Conservation (phyloP, 1,140 invertebrate genomes). For the Drusus annulatus region DNA sequence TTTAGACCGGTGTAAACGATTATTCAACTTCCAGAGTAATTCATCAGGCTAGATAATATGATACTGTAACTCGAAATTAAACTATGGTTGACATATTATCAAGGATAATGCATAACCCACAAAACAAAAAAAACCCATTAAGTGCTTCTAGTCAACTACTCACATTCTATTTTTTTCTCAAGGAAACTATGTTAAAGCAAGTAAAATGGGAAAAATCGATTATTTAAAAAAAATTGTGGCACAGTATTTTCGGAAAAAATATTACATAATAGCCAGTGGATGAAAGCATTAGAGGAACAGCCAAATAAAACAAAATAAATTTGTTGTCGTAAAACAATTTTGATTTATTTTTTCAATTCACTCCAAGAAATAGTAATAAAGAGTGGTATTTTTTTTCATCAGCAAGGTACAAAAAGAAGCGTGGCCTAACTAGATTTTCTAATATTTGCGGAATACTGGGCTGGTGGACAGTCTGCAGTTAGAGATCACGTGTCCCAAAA, state of each 20-base stretch:
- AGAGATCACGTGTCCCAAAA: slow-evolving; percentile 26
- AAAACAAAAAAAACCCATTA: no score
- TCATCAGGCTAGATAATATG: no score
- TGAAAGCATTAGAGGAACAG: slow-evolving; percentile 35
- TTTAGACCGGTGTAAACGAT: no score
- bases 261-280: neutral
- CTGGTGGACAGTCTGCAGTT: neutral
- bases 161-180: no score
- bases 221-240: no score
- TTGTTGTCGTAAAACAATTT: slow-evolving; percentile 57
- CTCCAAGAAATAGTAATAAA: neutral
- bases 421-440: slow-evolving; percentile 11
- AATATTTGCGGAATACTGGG: slow-evolving; percentile 4
- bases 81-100: no score
- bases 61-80: no score
- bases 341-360: slow-evolving; percentile 50
- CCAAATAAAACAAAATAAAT: slow-evolving; percentile 43
- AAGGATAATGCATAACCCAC: no score
- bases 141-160: no score
- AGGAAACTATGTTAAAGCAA: no score
- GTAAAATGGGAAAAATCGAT: no score
- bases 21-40: no score
- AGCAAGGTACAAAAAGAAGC: slow-evolving; percentile 27
- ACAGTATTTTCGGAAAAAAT: neutral
- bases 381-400: neutral